Conservation (phyloP, 2,113 vertebrate genomes). For the Uria lomvia region DNA sequence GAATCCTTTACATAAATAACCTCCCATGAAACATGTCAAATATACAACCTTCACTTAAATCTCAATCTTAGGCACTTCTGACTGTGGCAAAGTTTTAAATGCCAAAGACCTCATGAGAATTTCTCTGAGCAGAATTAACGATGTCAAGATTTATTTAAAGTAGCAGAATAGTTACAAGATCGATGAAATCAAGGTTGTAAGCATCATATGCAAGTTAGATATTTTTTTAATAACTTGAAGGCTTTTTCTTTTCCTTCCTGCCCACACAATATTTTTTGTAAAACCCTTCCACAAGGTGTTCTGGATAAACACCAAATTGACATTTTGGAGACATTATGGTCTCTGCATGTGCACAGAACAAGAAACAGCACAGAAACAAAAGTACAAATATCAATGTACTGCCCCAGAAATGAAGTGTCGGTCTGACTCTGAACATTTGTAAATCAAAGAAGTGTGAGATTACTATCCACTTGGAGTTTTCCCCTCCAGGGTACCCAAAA, state of each 20-base stretch:
- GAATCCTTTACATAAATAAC: not conserved
- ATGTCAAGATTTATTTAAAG: not conserved
- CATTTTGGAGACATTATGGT: not conserved
- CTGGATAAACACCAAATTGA: not conserved
- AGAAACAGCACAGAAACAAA: not conserved
- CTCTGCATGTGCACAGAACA: not conserved
- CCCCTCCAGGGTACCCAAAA: conserved; percentile 6
- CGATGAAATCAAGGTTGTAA: not conserved
- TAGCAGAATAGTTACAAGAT: not conserved
- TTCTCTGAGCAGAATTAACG: not conserved
- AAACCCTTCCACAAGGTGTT: not conserved
- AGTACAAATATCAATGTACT: not conserved
- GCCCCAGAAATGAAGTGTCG: conserved; percentile 14
- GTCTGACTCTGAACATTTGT: conserved; percentile 1
- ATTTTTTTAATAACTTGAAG: not conserved
- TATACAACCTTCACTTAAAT: not conserved
- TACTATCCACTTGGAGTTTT: not conserved
- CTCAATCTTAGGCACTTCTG: not conserved
- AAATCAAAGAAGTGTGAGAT: conserved; percentile 37
- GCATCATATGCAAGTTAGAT: accelerated
- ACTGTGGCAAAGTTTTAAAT: not conserved
- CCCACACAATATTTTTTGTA: not conserved
- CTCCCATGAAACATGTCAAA: not conserved
- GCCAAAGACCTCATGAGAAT: not conserved
- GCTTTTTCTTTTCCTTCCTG: not conserved